Conservation (phyloP, 2,113 vertebrate species). For the Hippocampus mohnikei region DNA sequence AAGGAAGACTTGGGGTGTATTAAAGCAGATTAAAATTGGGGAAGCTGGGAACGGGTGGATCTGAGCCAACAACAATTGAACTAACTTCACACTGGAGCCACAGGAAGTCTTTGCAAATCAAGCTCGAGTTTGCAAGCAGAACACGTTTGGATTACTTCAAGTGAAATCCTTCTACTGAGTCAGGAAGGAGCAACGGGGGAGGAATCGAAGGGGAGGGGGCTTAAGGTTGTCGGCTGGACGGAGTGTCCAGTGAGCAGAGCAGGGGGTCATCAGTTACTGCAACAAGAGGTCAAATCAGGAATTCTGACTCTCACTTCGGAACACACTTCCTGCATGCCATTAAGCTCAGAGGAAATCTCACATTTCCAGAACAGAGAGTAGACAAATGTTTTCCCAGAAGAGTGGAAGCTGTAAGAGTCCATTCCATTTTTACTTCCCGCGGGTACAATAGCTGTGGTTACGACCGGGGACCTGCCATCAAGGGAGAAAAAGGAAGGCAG, state of each 20-base stretch:
- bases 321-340: neutral
- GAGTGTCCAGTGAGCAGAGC: neutral
- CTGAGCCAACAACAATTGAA: conserved; percentile 3
- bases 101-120: conserved; percentile 15
- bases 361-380: neutral
- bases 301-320: neutral
- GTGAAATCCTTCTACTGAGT: neutral
- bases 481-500: no score
- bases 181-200: neutral
- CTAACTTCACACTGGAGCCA: neutral
- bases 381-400: neutral
- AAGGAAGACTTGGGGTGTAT: neutral
- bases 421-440: neutral
- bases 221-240: neutral
- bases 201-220: neutral
- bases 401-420: neutral
- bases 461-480: no score
- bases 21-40: conserved; percentile 8
- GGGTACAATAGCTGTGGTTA: neutral
- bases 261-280: conserved; percentile 1
- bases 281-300: neutral
- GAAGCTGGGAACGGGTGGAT: neutral
- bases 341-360: no score
- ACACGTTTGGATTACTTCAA: conserved; percentile 8
- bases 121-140: neutral